Evolutionary conservation across 2,113 vertebrate genomes (phyloP).

Genomic region (Lampris megalopsis): DNA sequence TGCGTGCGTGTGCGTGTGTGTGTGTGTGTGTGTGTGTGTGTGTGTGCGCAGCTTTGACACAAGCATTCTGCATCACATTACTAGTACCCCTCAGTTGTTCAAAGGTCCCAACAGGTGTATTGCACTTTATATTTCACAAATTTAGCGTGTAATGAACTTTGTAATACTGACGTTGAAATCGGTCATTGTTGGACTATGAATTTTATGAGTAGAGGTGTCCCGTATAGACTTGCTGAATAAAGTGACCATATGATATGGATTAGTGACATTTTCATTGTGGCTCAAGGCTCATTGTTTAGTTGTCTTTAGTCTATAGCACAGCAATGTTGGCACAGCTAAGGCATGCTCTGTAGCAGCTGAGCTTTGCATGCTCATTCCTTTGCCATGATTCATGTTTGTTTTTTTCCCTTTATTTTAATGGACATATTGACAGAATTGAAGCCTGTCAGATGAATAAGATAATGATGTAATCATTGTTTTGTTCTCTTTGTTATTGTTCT

Average conservation of each 20-base stretch:
- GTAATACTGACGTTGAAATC: neutral
- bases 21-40: neutral
- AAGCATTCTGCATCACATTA: slow-evolving; percentile 53
- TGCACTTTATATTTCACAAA: neutral
- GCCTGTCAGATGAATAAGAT: slow-evolving; percentile 22
- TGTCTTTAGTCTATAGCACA: slow-evolving; percentile 26
- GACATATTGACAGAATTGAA: slow-evolving; percentile 12
- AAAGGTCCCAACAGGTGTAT: neutral
- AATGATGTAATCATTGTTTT: slow-evolving; percentile 59
- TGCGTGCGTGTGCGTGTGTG: neutral
- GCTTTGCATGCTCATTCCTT: slow-evolving; percentile 61
- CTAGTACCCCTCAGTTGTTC: neutral
- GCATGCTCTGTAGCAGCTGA: slow-evolving; percentile 53
- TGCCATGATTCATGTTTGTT: slow-evolving; percentile 27
- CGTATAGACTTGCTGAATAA: neutral
- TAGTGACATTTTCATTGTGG: neutral
- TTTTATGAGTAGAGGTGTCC: no score
- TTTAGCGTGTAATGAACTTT: neutral
- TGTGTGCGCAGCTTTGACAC: slow-evolving; percentile 21
- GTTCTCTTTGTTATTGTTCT: slow-evolving; percentile 7
- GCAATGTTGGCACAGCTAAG: slow-evolving; percentile 20
- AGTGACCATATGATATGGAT: neutral
- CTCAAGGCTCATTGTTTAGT: slow-evolving; percentile 9
- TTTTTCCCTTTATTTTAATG: neutral
- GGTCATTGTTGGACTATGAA: neutral